Evolutionary conservation across 2,797 vertebrate species (phyloP).

Genomic region (Rhodeus uyekii): DNA sequence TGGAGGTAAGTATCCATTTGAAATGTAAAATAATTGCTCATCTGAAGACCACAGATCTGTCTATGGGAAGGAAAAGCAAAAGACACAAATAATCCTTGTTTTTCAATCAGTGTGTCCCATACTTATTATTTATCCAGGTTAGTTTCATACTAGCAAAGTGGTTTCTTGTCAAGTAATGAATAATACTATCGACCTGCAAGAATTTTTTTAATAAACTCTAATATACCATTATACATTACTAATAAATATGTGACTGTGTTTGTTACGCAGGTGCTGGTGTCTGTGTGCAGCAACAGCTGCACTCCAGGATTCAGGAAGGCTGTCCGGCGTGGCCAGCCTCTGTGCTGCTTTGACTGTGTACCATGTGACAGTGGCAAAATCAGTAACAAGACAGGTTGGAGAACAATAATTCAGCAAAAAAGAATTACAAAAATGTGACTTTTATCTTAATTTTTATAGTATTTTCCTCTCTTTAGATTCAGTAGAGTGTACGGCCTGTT

Average conservation of each 20-base stretch:
- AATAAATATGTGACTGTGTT: constrained; percentile 34
- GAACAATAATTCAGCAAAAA: background rate
- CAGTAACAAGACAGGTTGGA: constrained; percentile 75
- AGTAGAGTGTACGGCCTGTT: constrained; percentile 73
- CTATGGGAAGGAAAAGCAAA: background rate
- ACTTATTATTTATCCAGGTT: background rate
- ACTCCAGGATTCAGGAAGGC: constrained; percentile 74
- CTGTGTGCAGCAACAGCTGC: constrained; percentile 74
- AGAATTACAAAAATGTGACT: background rate
- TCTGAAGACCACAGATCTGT: constrained; percentile 15
- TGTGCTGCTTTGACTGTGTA: constrained; percentile 82
- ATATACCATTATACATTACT: background rate
- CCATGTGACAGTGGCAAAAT: constrained; percentile 78
- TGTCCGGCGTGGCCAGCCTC: constrained; percentile 75
- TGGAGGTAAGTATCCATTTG: constrained; percentile 71
- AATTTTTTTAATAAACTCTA: background rate
- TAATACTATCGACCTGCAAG: background rate
- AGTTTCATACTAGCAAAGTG: background rate
- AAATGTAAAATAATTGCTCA: background rate
- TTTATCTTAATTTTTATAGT: background rate
- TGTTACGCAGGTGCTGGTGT: constrained; percentile 68
- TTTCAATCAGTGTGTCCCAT: background rate
- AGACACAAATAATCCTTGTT: background rate
- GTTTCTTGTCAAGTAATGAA: background rate
- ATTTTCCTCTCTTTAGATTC: constrained; percentile 62